Evolutionary conservation across 1,140 invertebrate species (phyloP).

Genomic region (Rhagoletis zephyria): DNA sequence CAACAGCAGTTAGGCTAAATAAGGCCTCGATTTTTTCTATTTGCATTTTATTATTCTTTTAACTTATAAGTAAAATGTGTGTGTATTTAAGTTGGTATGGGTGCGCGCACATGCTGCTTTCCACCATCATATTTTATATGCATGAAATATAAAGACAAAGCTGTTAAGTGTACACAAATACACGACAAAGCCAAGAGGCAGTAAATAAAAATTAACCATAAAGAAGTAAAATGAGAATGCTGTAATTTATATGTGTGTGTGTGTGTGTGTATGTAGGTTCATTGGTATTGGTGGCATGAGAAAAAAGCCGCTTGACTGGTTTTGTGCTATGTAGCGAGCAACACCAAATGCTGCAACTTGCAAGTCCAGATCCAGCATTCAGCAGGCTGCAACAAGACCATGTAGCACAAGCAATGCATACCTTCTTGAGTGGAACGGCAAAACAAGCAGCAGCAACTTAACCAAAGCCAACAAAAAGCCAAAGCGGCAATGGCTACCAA

Average conservation of each 20-base stretch:
- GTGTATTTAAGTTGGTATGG: neutral
- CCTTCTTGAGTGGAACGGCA: neutral
- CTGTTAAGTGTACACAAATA: slow-evolving; percentile 31
- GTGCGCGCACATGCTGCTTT: neutral
- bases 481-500: slow-evolving; percentile 15
- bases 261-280: neutral
- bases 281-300: neutral
- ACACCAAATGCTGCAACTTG: slow-evolving; percentile 39
- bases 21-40: neutral
- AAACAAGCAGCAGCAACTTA: slow-evolving; percentile 15
- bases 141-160: slow-evolving; percentile 31
- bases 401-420: slow-evolving; percentile 21
- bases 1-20: slow-evolving; percentile 3
- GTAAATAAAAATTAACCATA: neutral
- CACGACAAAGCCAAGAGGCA: neutral
- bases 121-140: slow-evolving; percentile 43
- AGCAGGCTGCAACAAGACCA: slow-evolving; percentile 31
- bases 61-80: too few species aligned
- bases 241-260: neutral
- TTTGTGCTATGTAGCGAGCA: neutral
- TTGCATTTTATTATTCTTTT: too few species aligned
- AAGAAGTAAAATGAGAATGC: neutral
- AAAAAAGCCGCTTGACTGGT: slow-evolving; percentile 38
- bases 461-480: slow-evolving; percentile 14
- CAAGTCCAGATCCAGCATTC: neutral